phyloP scores from a whole-genome alignment of 2,888 invertebrate species.

The Chalcis sispes region DNA sequence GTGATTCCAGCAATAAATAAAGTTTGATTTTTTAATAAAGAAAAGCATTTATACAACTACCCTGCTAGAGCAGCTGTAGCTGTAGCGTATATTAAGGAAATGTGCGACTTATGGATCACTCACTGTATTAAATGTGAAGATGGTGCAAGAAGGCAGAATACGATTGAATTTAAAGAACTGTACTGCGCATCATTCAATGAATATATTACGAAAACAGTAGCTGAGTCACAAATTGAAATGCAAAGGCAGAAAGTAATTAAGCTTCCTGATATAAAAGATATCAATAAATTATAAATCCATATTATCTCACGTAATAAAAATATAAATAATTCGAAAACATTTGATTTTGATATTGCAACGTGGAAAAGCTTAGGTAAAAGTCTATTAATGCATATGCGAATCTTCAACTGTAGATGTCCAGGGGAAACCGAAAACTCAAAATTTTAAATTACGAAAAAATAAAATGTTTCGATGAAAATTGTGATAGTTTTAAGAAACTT shows the following conservation, averaged over 20 bases:
- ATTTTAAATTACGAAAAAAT: not conserved
- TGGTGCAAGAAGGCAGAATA: not conserved
- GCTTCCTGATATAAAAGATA: not conserved
- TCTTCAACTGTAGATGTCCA: constrained; percentile 10
- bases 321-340: not conserved
- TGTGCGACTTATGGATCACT: not conserved
- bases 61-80: constrained; percentile 1
- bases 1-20: not conserved
- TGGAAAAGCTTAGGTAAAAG: not conserved
- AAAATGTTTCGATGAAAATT: not conserved
- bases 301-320: not conserved
- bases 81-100: not conserved
- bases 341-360: not conserved
- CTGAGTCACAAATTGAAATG: constrained; percentile 5
- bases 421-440: constrained; percentile 6
- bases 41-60: not conserved
- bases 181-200: not conserved
- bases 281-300: not conserved
- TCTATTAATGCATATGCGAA: not conserved
- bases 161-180: not conserved
- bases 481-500: no score
- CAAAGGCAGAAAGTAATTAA: not conserved
- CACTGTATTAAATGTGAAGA: not conserved
- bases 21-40: not conserved
- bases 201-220: not conserved